Conservation (phyloP, 2,113 vertebrate species). For the Anthoscopus minutus region DNA sequence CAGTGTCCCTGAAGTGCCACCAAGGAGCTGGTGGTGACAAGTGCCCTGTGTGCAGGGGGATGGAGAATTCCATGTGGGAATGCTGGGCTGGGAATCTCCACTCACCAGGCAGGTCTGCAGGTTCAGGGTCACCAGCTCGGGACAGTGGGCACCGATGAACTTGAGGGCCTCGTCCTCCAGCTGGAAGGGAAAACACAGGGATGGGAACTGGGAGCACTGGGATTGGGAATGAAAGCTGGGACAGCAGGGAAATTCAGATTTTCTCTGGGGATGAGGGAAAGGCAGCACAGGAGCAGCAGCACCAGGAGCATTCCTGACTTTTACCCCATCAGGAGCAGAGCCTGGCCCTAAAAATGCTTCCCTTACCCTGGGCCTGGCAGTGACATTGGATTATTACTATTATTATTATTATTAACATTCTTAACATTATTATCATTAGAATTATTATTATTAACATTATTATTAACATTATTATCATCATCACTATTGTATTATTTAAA, state of each 20-base stretch:
- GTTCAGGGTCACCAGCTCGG: constrained; percentile 94
- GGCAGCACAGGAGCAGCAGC: not conserved
- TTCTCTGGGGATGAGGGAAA: not conserved
- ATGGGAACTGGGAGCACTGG: not conserved
- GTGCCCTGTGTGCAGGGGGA: rapidly evolving
- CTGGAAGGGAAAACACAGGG: constrained; percentile 59
- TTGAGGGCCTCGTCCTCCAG: constrained; percentile 96
- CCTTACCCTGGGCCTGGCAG: not conserved
- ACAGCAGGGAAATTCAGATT: not conserved
- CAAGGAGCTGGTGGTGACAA: not conserved
- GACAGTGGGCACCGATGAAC: constrained; percentile 92
- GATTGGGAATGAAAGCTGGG: not conserved
- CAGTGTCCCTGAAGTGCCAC: not conserved
- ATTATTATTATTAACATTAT: too few relatives aligned
- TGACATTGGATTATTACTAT: too few relatives aligned
- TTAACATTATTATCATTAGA: too few relatives aligned
- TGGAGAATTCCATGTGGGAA: not conserved
- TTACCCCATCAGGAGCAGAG: not conserved
- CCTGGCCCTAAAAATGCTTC: not conserved
- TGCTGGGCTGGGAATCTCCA: not conserved
- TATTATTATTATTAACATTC: too few relatives aligned
- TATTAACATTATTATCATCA: too few relatives aligned
- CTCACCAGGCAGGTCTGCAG: constrained; percentile 96
- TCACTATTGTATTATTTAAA: too few relatives aligned
- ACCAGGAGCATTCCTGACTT: not conserved